A percentile compares a stretch with the other conserved stretches of the same genome.
These are phyloP conservation scores for Cuniculus paca DNA, from an alignment of 2,797 vertebrate genomes.

Conservation along the genomic window DNA sequence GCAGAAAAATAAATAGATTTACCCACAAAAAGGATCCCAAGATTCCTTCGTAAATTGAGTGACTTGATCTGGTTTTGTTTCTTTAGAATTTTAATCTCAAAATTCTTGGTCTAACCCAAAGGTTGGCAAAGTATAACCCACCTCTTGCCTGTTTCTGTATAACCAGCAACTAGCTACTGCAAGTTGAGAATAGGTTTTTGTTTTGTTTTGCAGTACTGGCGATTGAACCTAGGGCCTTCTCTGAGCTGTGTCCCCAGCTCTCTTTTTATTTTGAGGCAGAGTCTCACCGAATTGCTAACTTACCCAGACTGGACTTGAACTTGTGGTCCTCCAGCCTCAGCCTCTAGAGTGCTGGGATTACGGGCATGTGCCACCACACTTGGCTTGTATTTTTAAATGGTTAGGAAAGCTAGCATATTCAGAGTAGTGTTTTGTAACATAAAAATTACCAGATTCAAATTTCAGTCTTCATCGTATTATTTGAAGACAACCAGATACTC, in stretches of 20 bases:
- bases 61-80: conserved; percentile 1
- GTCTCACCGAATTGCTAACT: background rate
- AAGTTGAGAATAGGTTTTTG: background rate
- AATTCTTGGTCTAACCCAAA: conserved; percentile 12
- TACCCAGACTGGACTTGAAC: background rate
- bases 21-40: conserved; percentile 31
- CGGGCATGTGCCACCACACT: background rate
- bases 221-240: background rate
- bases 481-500: background rate
- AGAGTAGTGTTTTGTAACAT: conserved; percentile 6
- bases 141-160: conserved; percentile 30
- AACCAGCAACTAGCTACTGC: background rate
- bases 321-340: background rate
- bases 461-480: conserved; percentile 21
- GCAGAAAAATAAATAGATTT: conserved; percentile 8
- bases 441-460: conserved; percentile 48
- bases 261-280: background rate
- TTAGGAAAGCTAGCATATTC: background rate
- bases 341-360: background rate
- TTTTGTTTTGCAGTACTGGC: background rate
- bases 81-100: background rate
- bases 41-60: background rate
- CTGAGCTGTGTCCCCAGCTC: background rate
- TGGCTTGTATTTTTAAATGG: background rate
- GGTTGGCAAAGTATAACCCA: background rate